Base-by-base conservation (phyloP, 2,888 invertebrate species). In the Xylocampa areola region DNA sequence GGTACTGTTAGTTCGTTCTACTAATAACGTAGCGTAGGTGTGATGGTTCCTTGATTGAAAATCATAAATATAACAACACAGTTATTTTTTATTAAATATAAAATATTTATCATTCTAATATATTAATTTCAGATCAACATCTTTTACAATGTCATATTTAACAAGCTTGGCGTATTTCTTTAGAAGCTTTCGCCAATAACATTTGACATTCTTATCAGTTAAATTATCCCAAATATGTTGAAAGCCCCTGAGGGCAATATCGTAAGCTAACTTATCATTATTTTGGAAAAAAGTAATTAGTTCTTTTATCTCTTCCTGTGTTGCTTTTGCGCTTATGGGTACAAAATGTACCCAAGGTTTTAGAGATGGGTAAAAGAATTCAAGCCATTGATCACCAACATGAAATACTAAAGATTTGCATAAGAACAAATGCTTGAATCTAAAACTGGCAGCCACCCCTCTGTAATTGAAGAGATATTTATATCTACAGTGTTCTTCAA, bases 321-420 rank as follows among this genome's bases (percentile, higher is more conserved):
- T 95, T 19, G 96, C 96, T 65, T 94, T 95, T 4, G 95, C 82
- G 33, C 86, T 90, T 0, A 99, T 95, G 0, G 99, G 99, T 68
- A 99, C 95, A 86, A 98, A 99, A 90, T 99, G 99, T 32, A 98
- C 95, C 99, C 99, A 99, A 0, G 99, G 98, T 85, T 97, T 97
- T 79, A 99, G 89, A 7, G 96, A 95, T 2, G 96, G 95, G 84
- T 99, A 99, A 88, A 98, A 99, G 88, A 99, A 99, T 92, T 99
- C 99, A 30, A 96, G 92, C 99, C 99, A 99, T 67, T 98, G 97
- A 73, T 97, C 95, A 0, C 98, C 99, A 1, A 99, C 98, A 86
- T 99, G 99, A 80, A 99, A 98, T 0, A 99, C 97, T 30, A 99
- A 88, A 0, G 98, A 98, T 76, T 96, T 96, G 84, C 99, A 99